Base-by-base conservation (phyloP, 2,888 invertebrate genomes). In the Ypsolopha sequella region DNA sequence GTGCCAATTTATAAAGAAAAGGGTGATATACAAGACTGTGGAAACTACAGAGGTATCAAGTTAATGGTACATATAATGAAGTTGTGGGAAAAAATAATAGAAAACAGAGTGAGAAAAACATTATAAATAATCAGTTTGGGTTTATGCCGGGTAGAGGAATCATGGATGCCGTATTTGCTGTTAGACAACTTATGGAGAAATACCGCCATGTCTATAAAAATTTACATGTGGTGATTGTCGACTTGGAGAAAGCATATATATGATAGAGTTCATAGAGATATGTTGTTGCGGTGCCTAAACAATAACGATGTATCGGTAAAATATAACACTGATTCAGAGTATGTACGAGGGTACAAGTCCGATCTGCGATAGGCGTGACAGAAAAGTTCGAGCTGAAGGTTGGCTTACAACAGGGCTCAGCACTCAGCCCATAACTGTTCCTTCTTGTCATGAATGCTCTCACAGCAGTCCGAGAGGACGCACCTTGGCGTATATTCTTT, bases 131-230 rank as follows among this genome's bases (percentile, higher is more conserved):
- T 34, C 52, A 52, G 34, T 48, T 7, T 34, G 48, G 52, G 1
- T 48, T 41, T 10, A 34, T 34, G 13, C 3, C 52, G 3, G 41
- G 14, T 10, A 41, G 24, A 11, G 24, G 41, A n/a, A 52, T 35
- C 11, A 34, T 41, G 4, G 47, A 52, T 14, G 52, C 54, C 1
- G 52, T 54, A 9, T 52, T 55, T 48, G 47, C 53, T 7, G 34
- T 51, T 6, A 34, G 54, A 35, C 52, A 54, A 7, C 11, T 58
- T 7, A 47, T 55, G 50, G 56, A 55, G 34, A 56, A 56, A 39
- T 14, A 47, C 41, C 43, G 52, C 14, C 43, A 38, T 9, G 52
- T 51, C n/a, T 48, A 50, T 8, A 49, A 53, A 46, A 46, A 58
- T 13, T 36, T 55, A 49, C 56, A 56, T 35, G 38, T 48, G 13